These are phyloP conservation scores for Connochaetes taurinus DNA, from an alignment of 2,113 vertebrate species.

Conservation along the genomic window DNA sequence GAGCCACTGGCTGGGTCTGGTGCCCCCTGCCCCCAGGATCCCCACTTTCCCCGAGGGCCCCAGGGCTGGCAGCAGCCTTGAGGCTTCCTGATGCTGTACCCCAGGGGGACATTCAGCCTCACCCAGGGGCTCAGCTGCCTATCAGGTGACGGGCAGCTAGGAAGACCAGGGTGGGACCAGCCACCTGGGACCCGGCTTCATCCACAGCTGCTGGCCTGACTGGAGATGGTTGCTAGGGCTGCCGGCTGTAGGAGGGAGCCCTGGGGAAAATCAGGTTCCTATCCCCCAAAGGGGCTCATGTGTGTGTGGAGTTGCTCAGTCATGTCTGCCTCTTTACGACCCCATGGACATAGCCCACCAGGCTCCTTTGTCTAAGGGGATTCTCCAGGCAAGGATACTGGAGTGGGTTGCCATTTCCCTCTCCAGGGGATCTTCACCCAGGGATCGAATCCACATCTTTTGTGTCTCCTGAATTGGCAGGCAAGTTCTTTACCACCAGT, in stretches of 20 bases:
- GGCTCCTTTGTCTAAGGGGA: neutral
- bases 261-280: neutral
- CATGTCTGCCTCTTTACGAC: neutral
- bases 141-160: conserved; percentile 66
- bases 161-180: conserved; percentile 74
- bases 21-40: no score
- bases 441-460: accelerated
- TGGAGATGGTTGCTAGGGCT: neutral
- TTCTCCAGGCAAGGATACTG: neutral
- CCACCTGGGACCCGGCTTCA: conserved; percentile 50
- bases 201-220: neutral
- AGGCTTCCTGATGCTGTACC: conserved; percentile 40
- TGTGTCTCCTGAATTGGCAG: neutral
- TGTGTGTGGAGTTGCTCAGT: neutral
- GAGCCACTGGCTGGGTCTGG: neutral
- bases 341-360: neutral
- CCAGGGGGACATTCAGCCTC: conserved; percentile 24
- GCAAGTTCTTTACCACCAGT: neutral
- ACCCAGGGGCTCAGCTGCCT: neutral
- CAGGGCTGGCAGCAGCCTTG: neutral
- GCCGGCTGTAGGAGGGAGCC: no score
- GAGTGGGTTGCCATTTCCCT: neutral
- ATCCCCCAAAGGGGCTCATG: neutral
- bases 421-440: neutral
- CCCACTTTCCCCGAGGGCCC: neutral